Evolutionary conservation across 2,797 vertebrate species (phyloP).

Genomic region (Sebastes oblongus): DNA sequence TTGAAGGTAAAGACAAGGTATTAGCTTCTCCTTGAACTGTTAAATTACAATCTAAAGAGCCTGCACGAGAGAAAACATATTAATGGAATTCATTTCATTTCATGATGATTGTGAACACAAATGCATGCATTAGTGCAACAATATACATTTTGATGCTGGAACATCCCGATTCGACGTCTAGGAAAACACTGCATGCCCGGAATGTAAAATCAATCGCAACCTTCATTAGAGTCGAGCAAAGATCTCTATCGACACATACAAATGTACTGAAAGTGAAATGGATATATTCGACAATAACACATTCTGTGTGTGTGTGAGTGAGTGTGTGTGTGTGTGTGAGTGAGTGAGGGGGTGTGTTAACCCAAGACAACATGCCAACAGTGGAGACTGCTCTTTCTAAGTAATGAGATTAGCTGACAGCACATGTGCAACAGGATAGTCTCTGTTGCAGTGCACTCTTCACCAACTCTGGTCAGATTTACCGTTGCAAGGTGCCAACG

Average conservation of each 20-base stretch:
- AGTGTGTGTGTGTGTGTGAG: slow-evolving; percentile 3
- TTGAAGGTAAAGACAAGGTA: not conserved
- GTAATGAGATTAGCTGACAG: slow-evolving; percentile 78
- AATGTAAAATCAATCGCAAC: slow-evolving; percentile 75
- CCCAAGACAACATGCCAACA: slow-evolving; percentile 75
- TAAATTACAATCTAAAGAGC: not conserved
- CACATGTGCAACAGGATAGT: slow-evolving; percentile 68
- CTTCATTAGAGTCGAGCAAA: slow-evolving; percentile 64
- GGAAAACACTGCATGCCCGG: slow-evolving; percentile 61
- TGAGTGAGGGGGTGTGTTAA: slow-evolving; percentile 31
- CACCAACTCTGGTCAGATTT: slow-evolving; percentile 39
- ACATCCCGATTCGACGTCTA: slow-evolving; percentile 32
- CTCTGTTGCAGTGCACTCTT: slow-evolving; percentile 35
- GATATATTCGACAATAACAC: slow-evolving; percentile 59
- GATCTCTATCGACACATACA: slow-evolving; percentile 65
- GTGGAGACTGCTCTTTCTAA: slow-evolving; percentile 65
- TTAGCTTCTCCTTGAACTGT: slow-evolving; percentile 4
- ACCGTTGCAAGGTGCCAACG: slow-evolving; percentile 39
- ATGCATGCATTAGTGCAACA: slow-evolving; percentile 52
- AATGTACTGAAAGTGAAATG: slow-evolving; percentile 66
- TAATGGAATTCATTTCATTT: not conserved
- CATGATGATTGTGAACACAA: slow-evolving; percentile 16
- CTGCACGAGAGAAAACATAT: not conserved
- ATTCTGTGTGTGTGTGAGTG: slow-evolving; percentile 22
- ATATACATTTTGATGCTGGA: slow-evolving; percentile 59